Conservation (phyloP, 1,140 invertebrate genomes). For the Drosophila ohnishii region DNA sequence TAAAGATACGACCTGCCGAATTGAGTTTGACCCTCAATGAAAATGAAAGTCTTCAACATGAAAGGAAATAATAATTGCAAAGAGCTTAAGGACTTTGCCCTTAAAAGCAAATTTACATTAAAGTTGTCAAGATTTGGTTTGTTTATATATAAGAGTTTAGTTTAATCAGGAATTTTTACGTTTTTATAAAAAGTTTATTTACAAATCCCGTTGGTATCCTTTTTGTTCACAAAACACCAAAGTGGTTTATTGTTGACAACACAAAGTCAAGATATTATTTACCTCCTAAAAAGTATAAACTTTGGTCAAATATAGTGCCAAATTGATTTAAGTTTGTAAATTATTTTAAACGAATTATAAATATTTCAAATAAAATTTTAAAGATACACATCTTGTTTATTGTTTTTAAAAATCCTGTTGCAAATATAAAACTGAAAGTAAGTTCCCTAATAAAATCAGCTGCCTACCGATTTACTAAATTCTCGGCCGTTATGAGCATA, state of each 20-base stretch:
- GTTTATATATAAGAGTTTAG: background rate
- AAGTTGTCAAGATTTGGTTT: background rate
- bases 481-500: slow-evolving; percentile 2
- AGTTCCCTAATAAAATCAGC: slow-evolving; percentile 12
- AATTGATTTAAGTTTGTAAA: no score
- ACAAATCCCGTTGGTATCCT: background rate
- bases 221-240: background rate
- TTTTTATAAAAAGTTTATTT: background rate
- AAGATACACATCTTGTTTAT: no score
- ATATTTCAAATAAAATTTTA: no score
- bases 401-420: background rate
- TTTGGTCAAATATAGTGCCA: no score
- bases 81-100: background rate
- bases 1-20: slow-evolving; percentile 25
- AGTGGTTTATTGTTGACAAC: background rate
- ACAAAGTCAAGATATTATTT: background rate
- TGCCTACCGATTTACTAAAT: slow-evolving; percentile 5
- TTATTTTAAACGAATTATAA: no score
- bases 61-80: slow-evolving; percentile 1
- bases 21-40: slow-evolving; percentile 32
- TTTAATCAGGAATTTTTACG: background rate
- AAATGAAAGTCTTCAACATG: slow-evolving; percentile 29
- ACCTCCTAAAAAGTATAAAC: no score
- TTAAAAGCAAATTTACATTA: background rate
- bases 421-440: slow-evolving; percentile 38